Evolutionary conservation across 2,113 vertebrate species (phyloP), one percentile per base, ranked within the genome.

Genomic region (Hemichromis elongatus): DNA sequence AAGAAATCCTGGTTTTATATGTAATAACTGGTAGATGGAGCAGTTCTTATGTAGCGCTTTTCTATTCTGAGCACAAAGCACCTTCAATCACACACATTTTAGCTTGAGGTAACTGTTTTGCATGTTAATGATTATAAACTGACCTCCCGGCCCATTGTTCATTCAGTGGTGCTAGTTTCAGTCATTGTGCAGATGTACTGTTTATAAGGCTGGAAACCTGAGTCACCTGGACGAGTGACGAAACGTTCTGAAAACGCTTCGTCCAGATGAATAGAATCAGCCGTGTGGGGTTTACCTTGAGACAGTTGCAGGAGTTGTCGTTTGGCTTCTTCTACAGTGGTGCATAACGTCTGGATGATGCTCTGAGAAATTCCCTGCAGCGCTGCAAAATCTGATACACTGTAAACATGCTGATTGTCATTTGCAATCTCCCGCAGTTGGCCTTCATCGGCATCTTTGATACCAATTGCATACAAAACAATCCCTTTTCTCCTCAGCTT

Each of bases 381-480:
- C 2, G 94, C 94, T 0, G 81, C 4, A 4, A 95, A 95, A 59
- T 93, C 95, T 2, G 92, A 93, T 61, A 96, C 95, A 8, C 92
- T 94, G 82, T 93, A 96, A 30, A 96, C 91, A 9, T 96, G 91
- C 35, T 90, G 94, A 7, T 92, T 86, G 81, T 89, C 26, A 2
- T 86, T 96, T 0, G 94, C 95, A 0, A 97, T 96, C 80, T 96
- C 95, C 47, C 77, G 92, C 85, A 97, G 95, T 83, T 97, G 94
- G 2, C 86, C 81, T 61, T 92, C 90, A 9, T 96, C 96, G 1
- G 97, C 95, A 1, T 97, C 95, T 94, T 97, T 96, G 81, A 97
- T 95, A 61, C 97, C 97, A 47, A 98, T 88, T 2, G 97, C 97
- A 84, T 98, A 97, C 88, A 97, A 78, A 70, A 96, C 90, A 79